Evolutionary conservation across 2,888 invertebrate genomes (phyloP).

Genomic region (Chaitophorus viminalis): DNA sequence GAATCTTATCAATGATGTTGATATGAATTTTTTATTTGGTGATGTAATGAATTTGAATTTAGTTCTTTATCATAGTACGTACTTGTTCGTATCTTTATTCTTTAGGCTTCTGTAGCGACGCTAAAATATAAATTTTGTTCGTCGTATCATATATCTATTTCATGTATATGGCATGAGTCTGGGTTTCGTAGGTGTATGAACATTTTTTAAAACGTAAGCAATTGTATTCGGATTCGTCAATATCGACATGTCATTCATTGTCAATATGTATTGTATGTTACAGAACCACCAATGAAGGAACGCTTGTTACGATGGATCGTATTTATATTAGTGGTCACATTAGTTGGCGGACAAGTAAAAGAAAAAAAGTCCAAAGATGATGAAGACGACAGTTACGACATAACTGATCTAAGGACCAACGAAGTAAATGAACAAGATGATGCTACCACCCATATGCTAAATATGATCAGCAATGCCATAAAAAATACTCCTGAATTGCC

Average conservation of each 20-base stretch:
- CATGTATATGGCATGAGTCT: constrained; percentile 23
- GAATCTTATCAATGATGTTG: constrained; percentile 26
- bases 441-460: constrained; percentile 17
- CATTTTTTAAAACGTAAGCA: constrained; percentile 2
- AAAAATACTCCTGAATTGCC: constrained; percentile 47
- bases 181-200: not conserved
- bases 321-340: constrained; percentile 17
- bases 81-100: not conserved
- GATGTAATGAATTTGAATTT: constrained; percentile 56
- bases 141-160: not conserved
- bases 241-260: not conserved
- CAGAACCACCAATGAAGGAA: constrained; percentile 55
- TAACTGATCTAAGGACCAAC: constrained; percentile 2
- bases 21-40: constrained; percentile 39
- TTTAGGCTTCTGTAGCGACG: not conserved
- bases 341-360: not conserved
- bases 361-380: constrained; percentile 39
- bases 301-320: constrained; percentile 33
- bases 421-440: constrained; percentile 31
- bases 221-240: not conserved
- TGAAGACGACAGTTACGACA: constrained; percentile 39
- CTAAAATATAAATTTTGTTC: not conserved
- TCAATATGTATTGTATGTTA: not conserved
- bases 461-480: constrained; percentile 46
- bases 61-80: constrained; percentile 20